Conservation (phyloP, 1,140 invertebrate genomes). For the Acyrthosiphon pisum region DNA sequence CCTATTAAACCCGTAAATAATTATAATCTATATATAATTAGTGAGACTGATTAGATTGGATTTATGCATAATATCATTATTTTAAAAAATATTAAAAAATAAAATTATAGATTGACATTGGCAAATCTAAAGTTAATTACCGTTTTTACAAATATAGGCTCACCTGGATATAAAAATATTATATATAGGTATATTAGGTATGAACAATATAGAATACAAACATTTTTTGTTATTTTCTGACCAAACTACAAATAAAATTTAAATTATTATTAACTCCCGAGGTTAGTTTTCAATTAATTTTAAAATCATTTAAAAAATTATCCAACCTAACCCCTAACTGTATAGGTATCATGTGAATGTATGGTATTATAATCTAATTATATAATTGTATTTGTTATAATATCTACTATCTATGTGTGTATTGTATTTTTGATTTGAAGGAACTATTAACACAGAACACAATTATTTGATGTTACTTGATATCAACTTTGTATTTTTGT, state of each 20-base stretch:
- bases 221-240: background rate
- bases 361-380: background rate
- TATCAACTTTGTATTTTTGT: background rate
- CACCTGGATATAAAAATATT: background rate
- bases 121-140: background rate
- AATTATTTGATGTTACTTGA: background rate
- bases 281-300: background rate
- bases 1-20: background rate
- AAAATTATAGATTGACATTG: background rate
- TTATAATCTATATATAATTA: slow-evolving; percentile 4
- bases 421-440: background rate
- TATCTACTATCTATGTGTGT: background rate
- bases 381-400: background rate
- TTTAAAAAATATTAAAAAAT: background rate
- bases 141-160: background rate
- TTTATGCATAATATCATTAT: background rate
- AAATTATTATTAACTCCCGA: background rate
- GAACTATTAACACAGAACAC: background rate
- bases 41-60: background rate
- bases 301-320: background rate
- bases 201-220: background rate
- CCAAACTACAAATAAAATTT: background rate
- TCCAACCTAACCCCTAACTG: background rate
- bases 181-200: background rate
- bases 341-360: background rate